Percentiles rank a stretch among this genome's conserved stretches.
Evolutionary conservation across 2,797 vertebrate genomes (phyloP).

Genomic region (Tamandua tetradactyla): DNA sequence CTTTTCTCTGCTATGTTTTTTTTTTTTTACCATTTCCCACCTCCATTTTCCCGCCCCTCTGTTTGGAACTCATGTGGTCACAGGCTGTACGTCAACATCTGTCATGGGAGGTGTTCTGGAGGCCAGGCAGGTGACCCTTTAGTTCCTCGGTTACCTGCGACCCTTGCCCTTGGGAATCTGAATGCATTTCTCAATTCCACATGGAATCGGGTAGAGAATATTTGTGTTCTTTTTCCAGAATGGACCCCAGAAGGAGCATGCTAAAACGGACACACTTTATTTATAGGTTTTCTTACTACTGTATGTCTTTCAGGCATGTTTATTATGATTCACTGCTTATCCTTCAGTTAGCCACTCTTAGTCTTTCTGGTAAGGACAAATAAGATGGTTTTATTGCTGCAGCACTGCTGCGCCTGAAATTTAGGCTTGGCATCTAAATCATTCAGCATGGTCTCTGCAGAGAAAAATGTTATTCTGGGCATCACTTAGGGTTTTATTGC

Average conservation of each 20-base stretch:
- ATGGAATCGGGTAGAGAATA: not conserved
- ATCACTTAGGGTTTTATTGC: not conserved
- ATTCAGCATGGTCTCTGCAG: not conserved
- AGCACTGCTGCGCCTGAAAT: not conserved
- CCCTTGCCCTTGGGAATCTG: not conserved
- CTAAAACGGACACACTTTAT: not conserved
- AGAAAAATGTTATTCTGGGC: not conserved
- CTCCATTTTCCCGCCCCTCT: not conserved
- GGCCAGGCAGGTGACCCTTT: not conserved
- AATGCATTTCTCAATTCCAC: not conserved
- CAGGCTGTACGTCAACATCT: not conserved
- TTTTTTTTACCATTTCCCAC: not conserved
- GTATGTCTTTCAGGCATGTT: not conserved
- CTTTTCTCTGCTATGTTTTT: not conserved
- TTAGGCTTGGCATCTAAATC: constrained; percentile 29
- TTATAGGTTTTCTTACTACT: not conserved
- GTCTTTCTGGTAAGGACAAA: not conserved
- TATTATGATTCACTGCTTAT: not conserved
- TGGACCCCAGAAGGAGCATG: not conserved
- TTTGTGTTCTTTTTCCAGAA: not conserved
- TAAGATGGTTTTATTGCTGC: not conserved
- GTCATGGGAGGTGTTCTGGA: too few relatives aligned
- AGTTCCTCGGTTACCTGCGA: not conserved
- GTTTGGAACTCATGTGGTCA: not conserved
- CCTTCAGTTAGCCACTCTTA: not conserved